Evolutionary conservation across 1,140 invertebrate species (phyloP), one percentile per base, ranked within the genome.

Genomic region (Drosophila serrata): DNA sequence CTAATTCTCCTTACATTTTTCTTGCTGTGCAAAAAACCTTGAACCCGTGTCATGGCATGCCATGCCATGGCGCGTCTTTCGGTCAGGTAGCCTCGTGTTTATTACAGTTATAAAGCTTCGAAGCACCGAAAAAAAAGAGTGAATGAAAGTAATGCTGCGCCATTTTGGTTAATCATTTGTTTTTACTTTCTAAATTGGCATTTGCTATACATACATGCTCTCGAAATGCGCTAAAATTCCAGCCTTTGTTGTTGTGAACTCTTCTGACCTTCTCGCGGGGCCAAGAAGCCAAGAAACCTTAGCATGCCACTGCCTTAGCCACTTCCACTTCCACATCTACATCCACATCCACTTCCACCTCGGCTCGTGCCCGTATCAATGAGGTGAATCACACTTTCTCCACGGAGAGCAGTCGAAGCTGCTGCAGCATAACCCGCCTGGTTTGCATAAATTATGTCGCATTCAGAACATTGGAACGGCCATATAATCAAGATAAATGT

Each of bases 401-500:
- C 84, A 63, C 65, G 76, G 64, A 45, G 58, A 49, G 17, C 43
- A 33, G 33, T 8, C 19, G 35, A 22, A 39, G 55, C 19, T 19
- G 42, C 37, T 8, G 39, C 62, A 78, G 75, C 69, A 67, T 75
- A 57, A 64, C 51, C 46, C 59, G 42, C 58, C 46, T 58, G 65
- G 70, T 72, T 74, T 72, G 81, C 81, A 80, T 87, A 81, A 87
- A 84, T 87, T 84, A 87, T 87, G 82, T 84, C 85, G 85, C 64
- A 45, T 57, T 75, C 84, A 87, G 82, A 87, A 82, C 75, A 72
- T 65, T 74, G 63, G 51, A 37, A 40, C 53, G 56, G 68, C 84
- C 39, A 88, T 90, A 90, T 90, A 90, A 90, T 90, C 86, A 90
- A 90, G 85, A 90, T 90, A 90, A 90, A 90, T 90, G 86, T 81